These are phyloP conservation scores for Dinomys branickii DNA, from an alignment of 2,113 vertebrate species.

Conservation along the genomic window DNA sequence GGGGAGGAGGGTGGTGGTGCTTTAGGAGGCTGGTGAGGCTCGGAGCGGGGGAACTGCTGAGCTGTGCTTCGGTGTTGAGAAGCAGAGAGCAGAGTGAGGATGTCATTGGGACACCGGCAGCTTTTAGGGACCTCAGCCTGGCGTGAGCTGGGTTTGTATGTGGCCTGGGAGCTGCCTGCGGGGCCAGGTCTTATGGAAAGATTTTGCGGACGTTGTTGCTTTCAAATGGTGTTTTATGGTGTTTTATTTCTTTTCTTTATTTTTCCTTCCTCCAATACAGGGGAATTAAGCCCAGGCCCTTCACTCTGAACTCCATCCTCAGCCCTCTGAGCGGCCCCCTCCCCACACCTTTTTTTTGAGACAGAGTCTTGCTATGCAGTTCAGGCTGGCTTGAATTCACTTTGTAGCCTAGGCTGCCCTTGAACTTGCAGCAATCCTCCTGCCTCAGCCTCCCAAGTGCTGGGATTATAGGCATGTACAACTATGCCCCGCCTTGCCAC, in stretches of 20 bases:
- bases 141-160: background rate
- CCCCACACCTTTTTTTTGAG: background rate
- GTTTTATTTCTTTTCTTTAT: no score
- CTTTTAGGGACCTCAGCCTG: background rate
- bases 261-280: background rate
- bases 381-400: background rate
- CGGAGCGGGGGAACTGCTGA: background rate
- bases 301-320: background rate
- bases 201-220: no score
- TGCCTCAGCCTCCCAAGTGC: background rate
- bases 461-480: background rate
- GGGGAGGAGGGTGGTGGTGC: no score
- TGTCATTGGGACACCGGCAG: no score
- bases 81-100: background rate
- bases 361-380: background rate
- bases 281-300: background rate
- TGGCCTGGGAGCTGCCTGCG: background rate
- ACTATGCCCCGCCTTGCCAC: background rate
- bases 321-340: background rate
- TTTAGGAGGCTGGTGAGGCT: background rate
- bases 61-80: background rate
- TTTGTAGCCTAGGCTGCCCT: background rate
- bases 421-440: background rate
- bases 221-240: background rate
- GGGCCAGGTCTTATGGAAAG: background rate